Conservation (phyloP, 2,113 vertebrate genomes). For the Ginglymostoma cirratum region DNA sequence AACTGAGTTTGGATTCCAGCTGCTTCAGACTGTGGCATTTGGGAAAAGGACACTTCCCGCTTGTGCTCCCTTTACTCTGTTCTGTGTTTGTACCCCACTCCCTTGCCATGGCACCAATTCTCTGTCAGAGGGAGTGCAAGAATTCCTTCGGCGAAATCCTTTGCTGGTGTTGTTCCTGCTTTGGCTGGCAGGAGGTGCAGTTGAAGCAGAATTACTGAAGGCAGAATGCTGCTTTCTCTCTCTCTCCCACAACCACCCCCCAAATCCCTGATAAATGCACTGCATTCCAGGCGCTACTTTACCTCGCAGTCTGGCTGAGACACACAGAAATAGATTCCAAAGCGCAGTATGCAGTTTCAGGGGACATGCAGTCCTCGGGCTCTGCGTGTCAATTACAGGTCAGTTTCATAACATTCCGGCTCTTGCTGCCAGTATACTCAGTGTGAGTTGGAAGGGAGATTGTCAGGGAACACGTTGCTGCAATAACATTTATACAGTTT, state of each 20-base stretch:
- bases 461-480: slow-evolving; percentile 14
- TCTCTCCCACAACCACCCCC: neutral
- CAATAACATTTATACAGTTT: slow-evolving; percentile 21
- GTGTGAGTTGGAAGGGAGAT: neutral
- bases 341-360: slow-evolving; percentile 6
- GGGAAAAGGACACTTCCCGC: too few species aligned
- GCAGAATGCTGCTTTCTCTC: neutral
- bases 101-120: too few species aligned
- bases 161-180: neutral
- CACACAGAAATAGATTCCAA: neutral
- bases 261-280: neutral
- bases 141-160: neutral
- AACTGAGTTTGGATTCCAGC: neutral
- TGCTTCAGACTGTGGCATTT: neutral
- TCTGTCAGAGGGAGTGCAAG: neutral
- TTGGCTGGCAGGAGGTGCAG: neutral
- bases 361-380: slow-evolving; percentile 21
- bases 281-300: neutral
- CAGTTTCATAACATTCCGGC: slow-evolving; percentile 28
- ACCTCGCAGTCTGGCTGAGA: slow-evolving; percentile 21
- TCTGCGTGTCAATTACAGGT: slow-evolving; percentile 33
- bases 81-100: neutral
- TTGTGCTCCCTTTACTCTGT: neutral
- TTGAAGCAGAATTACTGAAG: neutral
- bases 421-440: neutral